Evolutionary conservation across 37 sponge, comb jelly and placozoan genomes (phyloP), one percentile per base, ranked within the genome.

Genomic region (Dysidea cf. avara): DNA sequence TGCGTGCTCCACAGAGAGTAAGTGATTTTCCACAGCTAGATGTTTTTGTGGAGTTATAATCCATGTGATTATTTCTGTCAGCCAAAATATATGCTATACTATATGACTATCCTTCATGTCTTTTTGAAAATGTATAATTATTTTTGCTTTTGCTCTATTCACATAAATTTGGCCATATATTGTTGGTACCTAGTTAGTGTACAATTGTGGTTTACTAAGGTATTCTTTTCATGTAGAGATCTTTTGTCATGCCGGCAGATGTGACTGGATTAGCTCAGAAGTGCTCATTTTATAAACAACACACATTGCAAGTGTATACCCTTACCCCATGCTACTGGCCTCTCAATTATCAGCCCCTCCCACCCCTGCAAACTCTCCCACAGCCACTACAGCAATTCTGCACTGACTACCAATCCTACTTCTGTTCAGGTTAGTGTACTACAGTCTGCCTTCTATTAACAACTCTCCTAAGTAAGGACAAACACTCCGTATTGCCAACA

Each of bases 301-400:
- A 71, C 18, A 37, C 21, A 6, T 32, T 84, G 25, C 71, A 73
- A 12, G 90, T 80, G 49, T 55, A 37, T 22, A 60, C 52, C 30
- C 76, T 89, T 20, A 84, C 84, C 40, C 81, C 90, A 2, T 79
- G 80, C 40, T 74, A 65, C 76, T 84, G 85, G 85, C 70, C 90
- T 14, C 35, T 89, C 22, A 39, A 66, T 9, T 59, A 53, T 2
- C 61, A 49, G 0, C 51, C 68, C 35, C 39, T 79, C 14, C 70
- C 62, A 9, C 24, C 21, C 52, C 39, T 48, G 61, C 1, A 40
- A 35, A 12, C 47, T 54, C 75, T 84, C 34, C 90, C 90, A 17
- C 13, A 36, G 4, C 67, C 81, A 20, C 77, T 85, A 17, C 33
- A 35, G 17, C 31, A 24, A 14, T 90, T 90, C 61, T 80, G 81